These are phyloP conservation scores for Antrozous pallidus DNA, from an alignment of 2,797 vertebrate genomes.

Conservation along the genomic window DNA sequence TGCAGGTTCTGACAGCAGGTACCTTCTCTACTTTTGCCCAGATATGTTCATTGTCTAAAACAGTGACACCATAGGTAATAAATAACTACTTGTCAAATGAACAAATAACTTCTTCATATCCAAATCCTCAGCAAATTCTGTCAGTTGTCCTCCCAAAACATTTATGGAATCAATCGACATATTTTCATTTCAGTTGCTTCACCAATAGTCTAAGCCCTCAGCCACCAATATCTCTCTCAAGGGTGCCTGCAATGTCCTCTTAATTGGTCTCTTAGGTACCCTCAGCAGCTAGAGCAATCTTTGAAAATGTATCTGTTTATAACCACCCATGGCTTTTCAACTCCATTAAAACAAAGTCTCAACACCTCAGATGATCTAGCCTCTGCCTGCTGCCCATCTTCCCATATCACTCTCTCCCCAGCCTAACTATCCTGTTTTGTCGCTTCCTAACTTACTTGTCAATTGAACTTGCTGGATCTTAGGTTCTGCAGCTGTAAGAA, in stretches of 20 bases:
- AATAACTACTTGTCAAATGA: conserved; percentile 8
- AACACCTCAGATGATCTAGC: neutral
- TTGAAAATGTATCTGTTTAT: conserved; percentile 37
- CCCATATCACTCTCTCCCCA: neutral
- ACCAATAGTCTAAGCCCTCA: neutral
- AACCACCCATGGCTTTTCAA: neutral
- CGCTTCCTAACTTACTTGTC: neutral
- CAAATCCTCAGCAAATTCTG: neutral
- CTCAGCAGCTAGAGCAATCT: neutral
- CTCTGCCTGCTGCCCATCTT: neutral
- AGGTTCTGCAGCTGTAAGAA: neutral
- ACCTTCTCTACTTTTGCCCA: neutral
- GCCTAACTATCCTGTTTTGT: neutral
- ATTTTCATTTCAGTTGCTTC: neutral
- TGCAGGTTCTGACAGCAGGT: neutral
- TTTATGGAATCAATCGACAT: neutral
- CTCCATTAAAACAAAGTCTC: neutral
- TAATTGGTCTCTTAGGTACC: conserved; percentile 23
- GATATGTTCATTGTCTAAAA: neutral
- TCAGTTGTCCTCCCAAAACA: neutral
- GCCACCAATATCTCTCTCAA: neutral
- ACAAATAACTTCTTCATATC: neutral
- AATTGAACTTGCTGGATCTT: neutral
- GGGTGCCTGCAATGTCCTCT: neutral
- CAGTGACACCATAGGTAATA: neutral